Conservation (phyloP, 2,888 invertebrate species). For the Odontomyia ornata region DNA sequence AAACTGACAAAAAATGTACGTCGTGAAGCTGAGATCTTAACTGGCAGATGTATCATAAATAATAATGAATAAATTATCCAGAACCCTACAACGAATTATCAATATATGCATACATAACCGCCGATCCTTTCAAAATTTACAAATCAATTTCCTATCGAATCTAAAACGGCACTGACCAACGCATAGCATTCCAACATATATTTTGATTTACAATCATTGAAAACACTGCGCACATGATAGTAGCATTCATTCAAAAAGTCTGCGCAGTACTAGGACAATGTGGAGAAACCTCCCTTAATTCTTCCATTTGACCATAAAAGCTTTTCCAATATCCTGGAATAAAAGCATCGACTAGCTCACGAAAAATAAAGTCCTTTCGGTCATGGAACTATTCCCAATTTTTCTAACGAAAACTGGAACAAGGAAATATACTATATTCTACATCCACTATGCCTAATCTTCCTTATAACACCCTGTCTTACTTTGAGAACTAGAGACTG, state of each 20-base stretch:
- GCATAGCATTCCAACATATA: neutral
- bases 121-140: no score
- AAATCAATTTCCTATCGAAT: no score
- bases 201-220: neutral
- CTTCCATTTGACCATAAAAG: neutral
- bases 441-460: no score
- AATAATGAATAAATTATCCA: no score
- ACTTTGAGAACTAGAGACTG: neutral
- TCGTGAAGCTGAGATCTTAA: no score
- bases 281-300: neutral
- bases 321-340: neutral
- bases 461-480: neutral
- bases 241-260: neutral
- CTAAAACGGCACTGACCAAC: neutral
- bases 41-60: no score
- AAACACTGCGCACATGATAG: conserved; percentile 17
- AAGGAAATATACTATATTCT: neutral
- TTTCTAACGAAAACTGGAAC: neutral
- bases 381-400: conserved; percentile 2
- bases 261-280: conserved; percentile 21
- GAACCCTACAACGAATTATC: no score
- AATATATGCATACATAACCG: no score
- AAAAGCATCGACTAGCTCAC: neutral
- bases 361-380: neutral
- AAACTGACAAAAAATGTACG: no score